A percentile compares a stretch with the other conserved stretches of the same genome.
Evolutionary conservation across 1,140 invertebrate species (phyloP).

Genomic region (Tetragnatha versicolor): DNA sequence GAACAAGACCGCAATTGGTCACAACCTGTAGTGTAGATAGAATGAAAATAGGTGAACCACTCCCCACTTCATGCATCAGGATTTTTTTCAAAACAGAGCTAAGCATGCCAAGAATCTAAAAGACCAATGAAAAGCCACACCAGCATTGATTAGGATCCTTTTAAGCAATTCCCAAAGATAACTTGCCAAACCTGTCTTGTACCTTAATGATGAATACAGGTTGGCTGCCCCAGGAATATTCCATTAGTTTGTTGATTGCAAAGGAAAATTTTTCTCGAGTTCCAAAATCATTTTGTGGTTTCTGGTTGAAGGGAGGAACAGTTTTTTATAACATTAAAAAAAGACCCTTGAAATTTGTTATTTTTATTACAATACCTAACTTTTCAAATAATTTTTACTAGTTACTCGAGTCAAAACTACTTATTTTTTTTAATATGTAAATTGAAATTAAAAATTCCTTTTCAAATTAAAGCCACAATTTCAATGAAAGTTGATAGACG

Average conservation of each 20-base stretch:
- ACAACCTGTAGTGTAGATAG: not conserved
- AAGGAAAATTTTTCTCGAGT: constrained; percentile 7
- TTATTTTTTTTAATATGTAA: too few relatives aligned
- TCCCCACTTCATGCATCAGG: not conserved
- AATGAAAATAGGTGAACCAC: not conserved
- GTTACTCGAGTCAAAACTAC: too few relatives aligned
- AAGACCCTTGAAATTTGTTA: too few relatives aligned
- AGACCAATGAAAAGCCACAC: not conserved
- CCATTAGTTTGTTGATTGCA: constrained; percentile 30
- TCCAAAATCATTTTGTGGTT: not conserved
- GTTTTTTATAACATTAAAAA: too few relatives aligned
- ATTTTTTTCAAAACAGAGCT: too few relatives aligned
- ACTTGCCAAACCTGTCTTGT: not conserved
- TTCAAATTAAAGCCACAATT: too few relatives aligned
- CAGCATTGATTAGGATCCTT: not conserved
- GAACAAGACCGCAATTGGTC: not conserved
- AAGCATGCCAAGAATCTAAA: not conserved
- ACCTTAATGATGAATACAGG: constrained; percentile 41
- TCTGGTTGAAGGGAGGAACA: constrained; percentile 37
- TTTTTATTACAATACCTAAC: too few relatives aligned
- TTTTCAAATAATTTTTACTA: too few relatives aligned
- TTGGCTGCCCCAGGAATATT: constrained; percentile 11
- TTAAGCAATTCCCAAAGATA: not conserved
- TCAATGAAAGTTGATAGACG: too few relatives aligned
- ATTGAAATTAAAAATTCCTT: too few relatives aligned